Conservation (phyloP, 2,888 invertebrate genomes). For the Tridacna crocea region DNA sequence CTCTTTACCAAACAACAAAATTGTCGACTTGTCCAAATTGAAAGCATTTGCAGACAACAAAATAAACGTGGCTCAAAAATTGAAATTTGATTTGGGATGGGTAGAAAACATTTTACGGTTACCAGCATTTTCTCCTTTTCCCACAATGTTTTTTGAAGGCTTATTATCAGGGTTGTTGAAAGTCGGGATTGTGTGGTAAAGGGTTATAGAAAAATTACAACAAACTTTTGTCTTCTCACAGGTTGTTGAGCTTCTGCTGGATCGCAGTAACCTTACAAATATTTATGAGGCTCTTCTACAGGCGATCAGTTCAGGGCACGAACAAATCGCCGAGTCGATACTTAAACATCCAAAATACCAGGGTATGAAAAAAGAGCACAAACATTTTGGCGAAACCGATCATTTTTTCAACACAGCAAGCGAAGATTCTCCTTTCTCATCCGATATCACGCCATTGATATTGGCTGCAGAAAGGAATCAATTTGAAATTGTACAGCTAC, state of each 20-base stretch:
- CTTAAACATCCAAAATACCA: constrained; percentile 81
- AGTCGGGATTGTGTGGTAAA: no score
- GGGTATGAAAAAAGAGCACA: constrained; percentile 75
- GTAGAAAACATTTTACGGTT: no score
- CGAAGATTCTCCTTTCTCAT: constrained; percentile 79
- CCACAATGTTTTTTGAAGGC: no score
- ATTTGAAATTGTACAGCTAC: constrained; percentile 77
- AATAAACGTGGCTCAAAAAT: no score
- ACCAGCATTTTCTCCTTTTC: no score
- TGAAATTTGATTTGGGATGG: no score
- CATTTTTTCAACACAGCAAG: constrained; percentile 75
- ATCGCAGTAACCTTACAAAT: constrained; percentile 75
- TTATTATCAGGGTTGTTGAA: no score
- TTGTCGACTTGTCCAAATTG: no score
- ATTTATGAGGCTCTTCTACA: constrained; percentile 80
- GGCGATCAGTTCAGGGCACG: constrained; percentile 80
- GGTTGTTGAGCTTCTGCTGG: constrained; percentile 78
- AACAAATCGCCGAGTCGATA: constrained; percentile 81
- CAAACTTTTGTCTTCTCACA: constrained; percentile 36
- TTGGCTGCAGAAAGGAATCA: constrained; percentile 79
- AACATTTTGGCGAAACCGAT: constrained; percentile 74
- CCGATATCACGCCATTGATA: constrained; percentile 80
- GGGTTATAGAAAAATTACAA: no score
- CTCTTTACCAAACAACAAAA: no score
- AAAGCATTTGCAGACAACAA: no score